A percentile compares a stretch with the other conserved stretches of the same genome.
Conservation (phyloP, 1,140 invertebrate species). For the Oedothorax gibbosus region DNA sequence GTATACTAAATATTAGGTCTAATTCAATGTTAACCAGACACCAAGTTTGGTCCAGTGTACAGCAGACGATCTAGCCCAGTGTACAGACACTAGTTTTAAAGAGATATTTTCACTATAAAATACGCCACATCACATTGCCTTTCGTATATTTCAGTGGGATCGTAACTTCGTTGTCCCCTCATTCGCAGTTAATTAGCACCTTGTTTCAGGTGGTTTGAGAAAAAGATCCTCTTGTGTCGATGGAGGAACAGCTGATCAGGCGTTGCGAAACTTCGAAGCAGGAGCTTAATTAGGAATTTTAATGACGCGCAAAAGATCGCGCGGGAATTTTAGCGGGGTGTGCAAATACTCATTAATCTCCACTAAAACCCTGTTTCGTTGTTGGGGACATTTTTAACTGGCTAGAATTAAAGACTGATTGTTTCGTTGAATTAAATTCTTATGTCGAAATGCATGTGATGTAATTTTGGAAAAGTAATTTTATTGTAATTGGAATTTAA, state of each 20-base stretch:
- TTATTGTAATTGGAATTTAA: neutral
- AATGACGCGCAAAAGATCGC: constrained; percentile 37
- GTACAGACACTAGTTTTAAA: too few species aligned
- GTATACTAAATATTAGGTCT: too few species aligned
- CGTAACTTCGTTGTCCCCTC: neutral
- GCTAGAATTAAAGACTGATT: neutral
- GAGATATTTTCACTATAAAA: too few species aligned
- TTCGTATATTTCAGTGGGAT: too few species aligned
- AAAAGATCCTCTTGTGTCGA: constrained; percentile 8
- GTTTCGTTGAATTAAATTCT: neutral
- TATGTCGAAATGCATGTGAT: neutral
- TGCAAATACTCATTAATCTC: constrained; percentile 42
- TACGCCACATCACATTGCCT: too few species aligned
- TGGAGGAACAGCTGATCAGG: constrained; percentile 34
- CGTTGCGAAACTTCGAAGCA: constrained; percentile 29
- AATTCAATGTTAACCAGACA: too few species aligned
- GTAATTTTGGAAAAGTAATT: neutral
- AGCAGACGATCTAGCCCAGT: too few species aligned
- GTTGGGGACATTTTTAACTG: neutral
- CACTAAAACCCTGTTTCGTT: neutral
- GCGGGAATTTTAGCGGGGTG: constrained; percentile 12
- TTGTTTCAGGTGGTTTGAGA: constrained; percentile 14
- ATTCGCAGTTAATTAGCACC: constrained; percentile 39
- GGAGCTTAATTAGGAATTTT: constrained; percentile 44
- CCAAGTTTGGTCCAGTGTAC: too few species aligned